phyloP scores from a whole-genome alignment of 2,797 vertebrate genomes.

The Tenualosa thibaudeaui region DNA sequence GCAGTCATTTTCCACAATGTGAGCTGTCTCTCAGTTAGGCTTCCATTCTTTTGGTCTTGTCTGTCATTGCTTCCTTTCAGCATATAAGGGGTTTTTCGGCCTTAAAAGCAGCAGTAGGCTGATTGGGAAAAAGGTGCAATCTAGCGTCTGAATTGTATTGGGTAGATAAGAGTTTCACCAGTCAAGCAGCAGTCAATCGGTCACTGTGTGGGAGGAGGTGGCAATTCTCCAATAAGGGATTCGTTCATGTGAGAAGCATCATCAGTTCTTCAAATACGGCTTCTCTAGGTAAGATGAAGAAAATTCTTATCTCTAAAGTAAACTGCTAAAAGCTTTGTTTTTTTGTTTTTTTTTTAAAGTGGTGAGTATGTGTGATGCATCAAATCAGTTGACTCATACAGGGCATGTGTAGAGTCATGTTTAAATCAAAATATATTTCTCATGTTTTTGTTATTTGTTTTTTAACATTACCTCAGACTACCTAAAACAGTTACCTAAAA shows the following conservation, averaged over 20 bases:
- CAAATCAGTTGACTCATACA: neutral
- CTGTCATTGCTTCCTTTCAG: slow-evolving; percentile 30
- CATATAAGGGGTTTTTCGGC: neutral
- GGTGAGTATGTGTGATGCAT: neutral
- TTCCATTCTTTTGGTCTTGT: neutral
- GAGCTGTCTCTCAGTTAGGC: neutral
- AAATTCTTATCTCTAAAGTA: neutral
- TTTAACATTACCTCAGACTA: too few relatives aligned
- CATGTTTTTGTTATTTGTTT: too few relatives aligned
- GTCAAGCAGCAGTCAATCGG: slow-evolving; percentile 6
- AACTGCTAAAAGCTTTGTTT: neutral
- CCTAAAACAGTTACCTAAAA: too few relatives aligned
- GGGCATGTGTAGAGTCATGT: too few relatives aligned
- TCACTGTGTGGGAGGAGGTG: neutral
- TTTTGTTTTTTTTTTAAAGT: neutral
- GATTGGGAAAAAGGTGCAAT: slow-evolving; percentile 45
- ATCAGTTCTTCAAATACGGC: neutral
- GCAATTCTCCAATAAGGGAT: neutral
- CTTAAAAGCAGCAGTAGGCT: slow-evolving; percentile 30
- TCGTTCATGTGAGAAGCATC: neutral
- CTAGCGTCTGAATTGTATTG: slow-evolving; percentile 37
- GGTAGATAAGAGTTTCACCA: slow-evolving; percentile 16
- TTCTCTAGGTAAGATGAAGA: neutral
- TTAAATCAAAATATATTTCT: too few relatives aligned
- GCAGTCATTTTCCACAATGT: neutral